Evolutionary conservation across 2,888 invertebrate species (phyloP).

Genomic region (Scrobipalpa atriplicella): DNA sequence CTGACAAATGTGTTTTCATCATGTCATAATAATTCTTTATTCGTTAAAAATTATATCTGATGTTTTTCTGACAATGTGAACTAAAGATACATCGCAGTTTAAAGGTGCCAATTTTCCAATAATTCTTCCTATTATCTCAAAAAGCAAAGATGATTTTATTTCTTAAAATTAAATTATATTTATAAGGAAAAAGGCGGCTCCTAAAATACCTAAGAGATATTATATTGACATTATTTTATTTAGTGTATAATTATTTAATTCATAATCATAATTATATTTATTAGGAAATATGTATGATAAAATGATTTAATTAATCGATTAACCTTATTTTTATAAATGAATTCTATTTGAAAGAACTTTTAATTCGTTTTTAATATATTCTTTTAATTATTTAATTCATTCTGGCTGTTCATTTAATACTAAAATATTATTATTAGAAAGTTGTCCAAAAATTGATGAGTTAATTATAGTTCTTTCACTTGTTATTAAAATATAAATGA

Average conservation of each 20-base stretch:
- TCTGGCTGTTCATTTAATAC: not conserved
- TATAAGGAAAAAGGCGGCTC: conserved; percentile 45
- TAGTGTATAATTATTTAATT: conserved; percentile 27
- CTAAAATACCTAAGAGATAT: conserved; percentile 40
- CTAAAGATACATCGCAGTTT: too few species aligned
- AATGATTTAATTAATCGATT: not conserved
- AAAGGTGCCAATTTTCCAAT: too few species aligned
- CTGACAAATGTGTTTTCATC: too few species aligned
- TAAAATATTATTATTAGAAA: not conserved
- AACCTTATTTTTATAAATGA: not conserved
- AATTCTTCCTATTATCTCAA: not conserved
- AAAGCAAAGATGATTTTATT: not conserved
- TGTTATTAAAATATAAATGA: too few species aligned
- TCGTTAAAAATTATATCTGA: not conserved
- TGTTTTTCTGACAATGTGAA: not conserved
- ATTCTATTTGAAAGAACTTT: conserved; percentile 10
- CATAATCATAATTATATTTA: conserved; percentile 8
- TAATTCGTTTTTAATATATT: conserved; percentile 12
- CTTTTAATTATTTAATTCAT: not conserved
- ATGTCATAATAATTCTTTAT: too few species aligned
- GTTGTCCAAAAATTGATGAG: not conserved
- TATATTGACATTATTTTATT: conserved; percentile 30
- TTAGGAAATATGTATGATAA: not conserved
- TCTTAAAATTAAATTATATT: conserved; percentile 12
- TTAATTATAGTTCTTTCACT: too few species aligned